Evolutionary conservation across 2,888 invertebrate genomes (phyloP), one percentile per base, ranked within the genome.

Genomic region (Epinotia ramella): DNA sequence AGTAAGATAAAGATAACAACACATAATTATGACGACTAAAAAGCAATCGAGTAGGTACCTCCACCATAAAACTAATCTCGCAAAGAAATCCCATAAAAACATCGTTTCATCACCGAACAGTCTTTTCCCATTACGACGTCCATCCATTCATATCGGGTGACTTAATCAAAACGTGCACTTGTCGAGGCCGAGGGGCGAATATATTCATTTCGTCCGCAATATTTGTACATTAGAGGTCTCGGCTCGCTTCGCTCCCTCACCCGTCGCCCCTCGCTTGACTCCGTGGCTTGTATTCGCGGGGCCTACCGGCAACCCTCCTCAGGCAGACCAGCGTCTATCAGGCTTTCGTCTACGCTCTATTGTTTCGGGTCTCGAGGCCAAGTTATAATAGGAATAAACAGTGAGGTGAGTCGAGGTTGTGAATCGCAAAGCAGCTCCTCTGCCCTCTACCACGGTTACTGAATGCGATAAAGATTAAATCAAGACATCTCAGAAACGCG

Each of bases 161-260:
- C 91, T 91, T 91, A 93, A 94, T 94, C 92, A 94, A 93, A 92
- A 87, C 84, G 88, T 84, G 87, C 89, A 89, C 89, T 92, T 90
- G 88, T 83, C 79, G 78, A 72, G 79, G 82, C 81, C 79, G 85
- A 81, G 86, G 87, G 84, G 83, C 88, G 89, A 91, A 93, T 92
- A 89, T 94, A 93, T 94, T 94, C 93, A 94, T 94, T 92, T 89
- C 91, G 88, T 88, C 93, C 94, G 93, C 94, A 94, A 94, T 94
- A 93, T 94, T 94, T 94, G 94, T 93, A 92, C 93, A 94, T 94
- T 94, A 94, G 93, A 94, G 94, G 94, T 94, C 93, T 92, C 91
- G 93, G 86, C 86, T 90, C 89, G 89, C 87, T 92, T 83, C 92
- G 87, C 90, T 90, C 91, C 91, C 90, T 82, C 79, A 78, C 66